A percentile compares a stretch with the other conserved stretches of the same genome.
phyloP scores from a whole-genome alignment of 2,888 invertebrate genomes.

The Megastigmus dorsalis region DNA sequence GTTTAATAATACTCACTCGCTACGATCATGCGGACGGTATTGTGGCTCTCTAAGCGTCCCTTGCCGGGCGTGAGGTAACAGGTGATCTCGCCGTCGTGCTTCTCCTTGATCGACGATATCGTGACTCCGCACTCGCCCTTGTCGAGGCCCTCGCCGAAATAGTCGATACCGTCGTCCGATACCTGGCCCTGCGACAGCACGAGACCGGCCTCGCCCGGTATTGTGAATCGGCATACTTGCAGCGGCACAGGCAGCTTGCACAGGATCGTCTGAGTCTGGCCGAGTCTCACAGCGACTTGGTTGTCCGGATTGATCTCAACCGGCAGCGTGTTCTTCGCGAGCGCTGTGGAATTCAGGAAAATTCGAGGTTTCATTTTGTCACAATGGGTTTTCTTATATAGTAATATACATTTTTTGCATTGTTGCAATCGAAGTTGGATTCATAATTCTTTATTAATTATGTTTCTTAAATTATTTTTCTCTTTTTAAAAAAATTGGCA shows the following conservation, averaged over 20 bases:
- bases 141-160: slow-evolving; percentile 76
- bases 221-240: slow-evolving; percentile 78
- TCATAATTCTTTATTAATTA: too few relatives aligned
- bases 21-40: slow-evolving; percentile 80
- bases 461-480: too few relatives aligned
- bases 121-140: slow-evolving; percentile 84
- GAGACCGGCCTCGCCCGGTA: slow-evolving; percentile 64
- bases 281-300: slow-evolving; percentile 77
- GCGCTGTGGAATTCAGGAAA: too few relatives aligned
- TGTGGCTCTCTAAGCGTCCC: slow-evolving; percentile 78
- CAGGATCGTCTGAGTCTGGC: slow-evolving; percentile 77
- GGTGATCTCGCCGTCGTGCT: slow-evolving; percentile 82
- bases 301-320: slow-evolving; percentile 72
- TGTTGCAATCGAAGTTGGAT: too few relatives aligned
- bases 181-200: slow-evolving; percentile 56
- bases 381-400: too few relatives aligned
- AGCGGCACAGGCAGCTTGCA: slow-evolving; percentile 78
- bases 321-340: slow-evolving; percentile 15
- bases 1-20: slow-evolving; percentile 86
- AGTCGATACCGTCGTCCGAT: slow-evolving; percentile 68
- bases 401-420: too few relatives aligned
- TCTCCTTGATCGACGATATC: slow-evolving; percentile 79
- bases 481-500: too few relatives aligned
- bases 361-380: too few relatives aligned
- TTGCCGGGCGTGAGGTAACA: slow-evolving; percentile 80